Base-by-base conservation (phyloP, 2,113 vertebrate species). In the Prochilodus magdalenae region DNA sequence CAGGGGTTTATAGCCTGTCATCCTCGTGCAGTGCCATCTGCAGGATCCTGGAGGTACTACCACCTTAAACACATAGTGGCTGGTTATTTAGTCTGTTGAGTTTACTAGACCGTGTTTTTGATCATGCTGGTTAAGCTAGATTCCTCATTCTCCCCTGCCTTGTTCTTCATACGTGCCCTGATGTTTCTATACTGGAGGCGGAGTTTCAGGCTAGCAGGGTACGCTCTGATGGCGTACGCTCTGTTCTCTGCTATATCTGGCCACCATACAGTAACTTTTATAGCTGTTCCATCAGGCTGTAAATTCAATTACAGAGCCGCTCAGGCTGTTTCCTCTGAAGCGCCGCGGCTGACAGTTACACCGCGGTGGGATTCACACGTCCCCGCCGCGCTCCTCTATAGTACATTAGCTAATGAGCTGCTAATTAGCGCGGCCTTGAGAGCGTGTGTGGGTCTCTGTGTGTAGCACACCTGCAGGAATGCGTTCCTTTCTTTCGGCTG, bases 381-480 rank as follows among this genome's bases (percentile, higher is more conserved):
- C 8, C 74, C 83, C 75, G 53, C 36, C 79, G 66, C 57, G 72
- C 79, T 49, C 70, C 51, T 62, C 74, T 71, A 75, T 57, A 84
- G 73, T 83, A 27, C 73, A 81, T 84, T 44, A 73, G 53, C 83
- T 60, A 15, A 67, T 86, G 75, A 70, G 53, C 47, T 63, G 73
- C 55, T 87, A 81, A 84, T 86, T 88, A 65, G 16, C 55, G 62
- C 67, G 81, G 47, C 77, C 69, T 86, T n/a, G 76, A 49, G 73
- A 59, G 73, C 66, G 59, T 26, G 20, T 59, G 70, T 66, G 81
- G 12, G 69, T 27, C 30, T 73, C 44, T 84, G 86, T 87, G 89
- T 86, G 83, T n/a, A 67, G 26, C 40, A 72, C 91, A 92, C 87
- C 88, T 89, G 87, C 87, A 82, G n/a, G 30, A 22, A 77, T 14